Conservation (phyloP, 2,888 invertebrate genomes). For the Laspeyria flexula region DNA sequence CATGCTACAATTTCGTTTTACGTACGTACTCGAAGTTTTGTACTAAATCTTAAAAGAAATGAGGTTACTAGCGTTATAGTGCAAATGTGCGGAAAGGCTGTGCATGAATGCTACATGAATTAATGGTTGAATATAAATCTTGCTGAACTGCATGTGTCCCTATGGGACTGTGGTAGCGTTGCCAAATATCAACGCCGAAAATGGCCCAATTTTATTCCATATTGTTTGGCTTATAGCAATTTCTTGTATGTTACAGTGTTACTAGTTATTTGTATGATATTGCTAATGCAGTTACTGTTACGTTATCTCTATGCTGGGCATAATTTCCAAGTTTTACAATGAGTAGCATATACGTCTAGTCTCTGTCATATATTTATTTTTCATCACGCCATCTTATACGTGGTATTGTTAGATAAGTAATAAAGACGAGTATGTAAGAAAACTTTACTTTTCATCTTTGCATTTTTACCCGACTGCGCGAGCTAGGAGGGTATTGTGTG, state of each 20-base stretch:
- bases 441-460: neutral
- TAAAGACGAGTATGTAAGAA: neutral
- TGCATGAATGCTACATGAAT: slow-evolving; percentile 7
- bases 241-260: no score
- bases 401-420: neutral
- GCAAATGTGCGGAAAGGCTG: slow-evolving; percentile 5
- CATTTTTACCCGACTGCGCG: no score
- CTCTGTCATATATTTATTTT: no score
- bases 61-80: slow-evolving; percentile 12
- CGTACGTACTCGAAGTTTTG: neutral
- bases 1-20: neutral
- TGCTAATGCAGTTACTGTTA: no score
- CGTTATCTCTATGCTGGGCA: no score
- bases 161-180: slow-evolving; percentile 4
- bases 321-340: no score
- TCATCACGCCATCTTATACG: no score
- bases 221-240: neutral
- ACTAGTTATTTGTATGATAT: no score
- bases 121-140: slow-evolving; percentile 6
- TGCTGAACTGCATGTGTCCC: slow-evolving; percentile 3
- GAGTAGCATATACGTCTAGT: no score
- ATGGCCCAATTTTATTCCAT: neutral
- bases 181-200: slow-evolving; percentile 3
- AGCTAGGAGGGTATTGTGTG: no score
- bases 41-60: slow-evolving; percentile 1